phyloP scores from a whole-genome alignment of 64 coral and sea anemone genomes.

The Stichodactyla mertensii region DNA sequence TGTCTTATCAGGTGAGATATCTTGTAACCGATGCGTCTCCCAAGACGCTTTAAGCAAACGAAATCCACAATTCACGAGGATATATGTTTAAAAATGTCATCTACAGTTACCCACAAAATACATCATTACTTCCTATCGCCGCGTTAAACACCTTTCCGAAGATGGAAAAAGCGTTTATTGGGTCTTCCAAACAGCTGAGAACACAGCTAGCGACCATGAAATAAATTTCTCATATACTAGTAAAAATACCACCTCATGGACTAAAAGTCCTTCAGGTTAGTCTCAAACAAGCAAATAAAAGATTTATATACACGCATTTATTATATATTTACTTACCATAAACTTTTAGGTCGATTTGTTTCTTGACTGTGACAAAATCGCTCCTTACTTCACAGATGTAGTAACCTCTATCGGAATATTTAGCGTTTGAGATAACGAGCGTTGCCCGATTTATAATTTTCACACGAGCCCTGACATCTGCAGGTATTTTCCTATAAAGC shows the following conservation, averaged over 20 bases:
- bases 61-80: neutral
- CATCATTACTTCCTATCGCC: neutral
- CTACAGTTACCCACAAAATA: neutral
- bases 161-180: neutral
- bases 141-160: neutral
- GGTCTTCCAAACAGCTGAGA: constrained; percentile 16
- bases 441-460: constrained; percentile 55
- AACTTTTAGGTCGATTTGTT: constrained; percentile 46
- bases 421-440: constrained; percentile 50
- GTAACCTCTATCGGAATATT: constrained; percentile 54
- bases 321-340: constrained; percentile 58
- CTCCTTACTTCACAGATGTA: constrained; percentile 65
- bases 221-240: neutral
- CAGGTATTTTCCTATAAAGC: neutral
- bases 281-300: neutral
- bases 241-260: neutral
- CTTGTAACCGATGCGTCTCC: neutral
- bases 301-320: neutral
- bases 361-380: constrained; percentile 47
- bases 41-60: neutral
- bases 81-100: constrained; percentile 5
- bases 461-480: constrained; percentile 42
- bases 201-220: neutral
- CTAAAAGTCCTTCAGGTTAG: neutral
- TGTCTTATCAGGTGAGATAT: constrained; percentile 14